These are phyloP conservation scores for Punctoribates punctum DNA, from an alignment of 2,888 invertebrate species.

Conservation along the genomic window DNA sequence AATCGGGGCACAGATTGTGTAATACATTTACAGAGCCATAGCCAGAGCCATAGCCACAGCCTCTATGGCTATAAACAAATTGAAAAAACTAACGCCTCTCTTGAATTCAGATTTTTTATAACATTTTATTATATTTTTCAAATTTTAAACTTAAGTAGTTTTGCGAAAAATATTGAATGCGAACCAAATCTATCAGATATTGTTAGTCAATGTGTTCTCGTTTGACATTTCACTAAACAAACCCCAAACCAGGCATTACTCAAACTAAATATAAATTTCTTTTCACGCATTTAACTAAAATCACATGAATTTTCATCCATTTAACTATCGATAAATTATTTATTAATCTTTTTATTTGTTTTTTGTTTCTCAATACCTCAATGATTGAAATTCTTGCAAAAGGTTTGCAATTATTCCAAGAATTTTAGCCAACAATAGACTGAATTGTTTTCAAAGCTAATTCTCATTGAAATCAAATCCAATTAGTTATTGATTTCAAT, in stretches of 20 bases:
- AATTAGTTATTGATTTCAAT: not conserved
- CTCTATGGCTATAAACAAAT: not conserved
- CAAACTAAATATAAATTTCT: conserved; percentile 13
- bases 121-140: conserved; percentile 3
- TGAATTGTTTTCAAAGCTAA: not conserved
- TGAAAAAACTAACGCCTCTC: not conserved
- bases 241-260: conserved; percentile 3
- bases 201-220: conserved; percentile 2
- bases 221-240: conserved; percentile 11
- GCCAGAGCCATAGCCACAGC: not conserved
- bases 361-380: too few species aligned
- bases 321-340: not conserved
- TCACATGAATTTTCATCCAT: conserved; percentile 21
- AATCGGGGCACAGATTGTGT: conserved; percentile 27
- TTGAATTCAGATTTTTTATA: not conserved
- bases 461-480: too few species aligned
- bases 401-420: too few species aligned
- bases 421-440: too few species aligned
- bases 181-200: not conserved
- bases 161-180: conserved; percentile 15
- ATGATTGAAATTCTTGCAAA: too few species aligned
- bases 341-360: conserved; percentile 1
- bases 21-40: conserved; percentile 14
- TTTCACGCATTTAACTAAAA: conserved; percentile 20
- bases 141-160: not conserved